Evolutionary conservation across 2,797 vertebrate species (phyloP).

Genomic region (Erpetoichthys calabaricus): DNA sequence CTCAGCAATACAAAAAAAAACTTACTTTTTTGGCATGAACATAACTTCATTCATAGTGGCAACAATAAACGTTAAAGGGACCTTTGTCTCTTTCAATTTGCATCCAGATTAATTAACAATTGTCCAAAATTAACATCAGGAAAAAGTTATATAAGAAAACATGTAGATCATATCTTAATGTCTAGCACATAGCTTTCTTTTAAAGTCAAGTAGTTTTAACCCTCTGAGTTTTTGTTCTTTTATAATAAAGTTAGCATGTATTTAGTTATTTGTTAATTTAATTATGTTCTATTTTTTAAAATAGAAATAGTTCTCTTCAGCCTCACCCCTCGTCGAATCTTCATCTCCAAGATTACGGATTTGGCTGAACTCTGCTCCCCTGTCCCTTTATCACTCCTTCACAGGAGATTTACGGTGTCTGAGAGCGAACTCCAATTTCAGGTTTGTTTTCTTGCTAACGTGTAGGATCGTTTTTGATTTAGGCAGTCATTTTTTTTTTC

Average conservation of each 20-base stretch:
- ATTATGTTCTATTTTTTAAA: conserved; percentile 9
- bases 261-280: conserved; percentile 13
- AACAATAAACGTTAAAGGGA: conserved; percentile 68
- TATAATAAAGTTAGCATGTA: conserved; percentile 6
- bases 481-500: too few species aligned
- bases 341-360: too few species aligned
- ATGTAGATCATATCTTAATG: conserved; percentile 1
- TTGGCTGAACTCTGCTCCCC: too few species aligned
- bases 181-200: conserved; percentile 5
- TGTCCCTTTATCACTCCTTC: too few species aligned
- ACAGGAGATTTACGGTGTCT: too few species aligned
- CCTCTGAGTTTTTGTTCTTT: conserved; percentile 44
- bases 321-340: not conserved
- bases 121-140: conserved; percentile 10
- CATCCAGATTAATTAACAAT: conserved; percentile 4
- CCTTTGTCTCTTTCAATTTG: conserved; percentile 25
- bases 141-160: not conserved
- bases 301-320: not conserved
- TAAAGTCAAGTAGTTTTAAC: conserved; percentile 37
- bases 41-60: conserved; percentile 20
- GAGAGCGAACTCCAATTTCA: too few species aligned
- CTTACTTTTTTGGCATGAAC: not conserved
- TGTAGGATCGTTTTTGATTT: too few species aligned
- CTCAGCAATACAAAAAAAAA: conserved; percentile 2
- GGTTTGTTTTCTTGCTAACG: too few species aligned